Conservation (phyloP, 2,888 invertebrate species). For the Patella ulyssiponensis region DNA sequence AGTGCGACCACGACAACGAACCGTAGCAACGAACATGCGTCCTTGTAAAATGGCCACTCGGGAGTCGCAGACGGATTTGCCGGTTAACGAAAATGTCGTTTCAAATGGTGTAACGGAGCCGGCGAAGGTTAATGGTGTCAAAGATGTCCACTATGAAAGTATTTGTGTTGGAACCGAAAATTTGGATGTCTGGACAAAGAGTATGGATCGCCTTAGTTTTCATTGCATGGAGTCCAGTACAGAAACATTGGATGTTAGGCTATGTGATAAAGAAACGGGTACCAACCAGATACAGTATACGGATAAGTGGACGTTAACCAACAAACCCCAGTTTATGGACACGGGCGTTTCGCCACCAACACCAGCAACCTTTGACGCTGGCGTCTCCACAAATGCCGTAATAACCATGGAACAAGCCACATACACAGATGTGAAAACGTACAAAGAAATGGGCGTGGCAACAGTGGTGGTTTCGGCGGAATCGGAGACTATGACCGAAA, state of each 20-base stretch:
- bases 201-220: slow-evolving; percentile 17
- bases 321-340: slow-evolving; percentile 52
- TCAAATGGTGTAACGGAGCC: not conserved
- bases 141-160: slow-evolving; percentile 6
- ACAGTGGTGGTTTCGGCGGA: slow-evolving; percentile 52
- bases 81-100: not conserved
- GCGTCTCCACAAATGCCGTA: slow-evolving; percentile 53
- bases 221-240: slow-evolving; percentile 39
- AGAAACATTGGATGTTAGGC: slow-evolving; percentile 43
- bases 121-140: not conserved
- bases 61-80: not conserved
- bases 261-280: slow-evolving; percentile 53
- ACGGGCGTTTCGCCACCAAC: slow-evolving; percentile 59
- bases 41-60: not conserved
- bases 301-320: slow-evolving; percentile 62
- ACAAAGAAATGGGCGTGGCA: slow-evolving; percentile 53
- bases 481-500: slow-evolving; percentile 62
- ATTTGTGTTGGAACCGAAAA: slow-evolving; percentile 14
- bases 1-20: slow-evolving; percentile 41
- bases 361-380: slow-evolving; percentile 56
- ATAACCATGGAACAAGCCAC: slow-evolving; percentile 59
- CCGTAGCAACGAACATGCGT: slow-evolving; percentile 48
- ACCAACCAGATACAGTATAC: slow-evolving; percentile 42
- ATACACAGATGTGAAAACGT: slow-evolving; percentile 52
- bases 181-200: slow-evolving; percentile 3